A percentile compares a stretch with the other conserved stretches of the same genome.
These are phyloP conservation scores for Nematostella vectensis DNA, from an alignment of 92 coral and sea anemone genomes.

Conservation along the genomic window DNA sequence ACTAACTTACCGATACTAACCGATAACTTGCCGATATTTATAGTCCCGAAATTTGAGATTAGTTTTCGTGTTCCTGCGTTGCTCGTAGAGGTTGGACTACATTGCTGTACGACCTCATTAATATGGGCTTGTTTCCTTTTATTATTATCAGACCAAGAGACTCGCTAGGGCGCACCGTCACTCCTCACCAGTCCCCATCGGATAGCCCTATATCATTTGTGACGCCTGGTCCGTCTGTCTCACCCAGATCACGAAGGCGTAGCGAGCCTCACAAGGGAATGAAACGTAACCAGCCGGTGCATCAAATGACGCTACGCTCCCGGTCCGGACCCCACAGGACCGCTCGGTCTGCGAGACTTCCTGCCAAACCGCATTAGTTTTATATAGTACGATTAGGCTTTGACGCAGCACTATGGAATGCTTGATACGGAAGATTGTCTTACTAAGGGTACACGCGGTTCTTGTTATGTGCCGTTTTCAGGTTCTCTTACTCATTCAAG, in stretches of 20 bases:
- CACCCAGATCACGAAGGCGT: slow-evolving; percentile 38
- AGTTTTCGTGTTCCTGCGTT: too few relatives aligned
- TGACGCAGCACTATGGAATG: too few relatives aligned
- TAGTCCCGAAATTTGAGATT: too few relatives aligned
- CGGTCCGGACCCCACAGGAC: slow-evolving; percentile 50
- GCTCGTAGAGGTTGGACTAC: too few relatives aligned
- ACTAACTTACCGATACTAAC: too few relatives aligned
- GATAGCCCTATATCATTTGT: slow-evolving; percentile 96
- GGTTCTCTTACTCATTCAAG: too few relatives aligned
- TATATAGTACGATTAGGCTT: too few relatives aligned
- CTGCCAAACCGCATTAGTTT: slow-evolving; percentile 28
- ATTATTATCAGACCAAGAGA: slow-evolving; percentile 25
- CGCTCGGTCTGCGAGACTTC: slow-evolving; percentile 80
- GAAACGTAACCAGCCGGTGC: slow-evolving; percentile 30
- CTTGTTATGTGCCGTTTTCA: too few relatives aligned
- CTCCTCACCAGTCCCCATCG: slow-evolving; percentile 97
- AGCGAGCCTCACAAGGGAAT: slow-evolving; percentile 12
- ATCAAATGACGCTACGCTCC: slow-evolving; percentile 79
- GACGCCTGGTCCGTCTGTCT: slow-evolving; percentile 53
- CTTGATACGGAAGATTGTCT: too few relatives aligned
- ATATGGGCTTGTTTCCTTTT: slow-evolving; percentile 7
- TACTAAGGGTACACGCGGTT: too few relatives aligned
- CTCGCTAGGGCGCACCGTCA: slow-evolving; percentile 24
- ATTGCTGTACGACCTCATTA: too few relatives aligned
- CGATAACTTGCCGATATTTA: too few relatives aligned